Base-by-base conservation (phyloP, 2,888 invertebrate species). In the Chymomyza procnemis region DNA sequence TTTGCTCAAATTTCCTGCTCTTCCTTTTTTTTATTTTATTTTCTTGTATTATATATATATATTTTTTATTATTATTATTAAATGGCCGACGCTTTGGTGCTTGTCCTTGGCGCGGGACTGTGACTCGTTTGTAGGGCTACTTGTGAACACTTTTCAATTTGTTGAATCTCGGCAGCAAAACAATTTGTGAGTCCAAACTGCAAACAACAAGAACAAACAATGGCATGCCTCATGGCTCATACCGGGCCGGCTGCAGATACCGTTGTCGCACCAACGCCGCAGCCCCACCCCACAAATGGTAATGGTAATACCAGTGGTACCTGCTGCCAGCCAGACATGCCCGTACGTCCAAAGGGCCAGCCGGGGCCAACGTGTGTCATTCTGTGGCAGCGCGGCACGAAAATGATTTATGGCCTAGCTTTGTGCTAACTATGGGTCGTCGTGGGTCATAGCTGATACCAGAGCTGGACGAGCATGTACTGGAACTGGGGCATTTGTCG, bases 61-160 rank as follows among this genome's bases (percentile, higher is more conserved):
- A 26, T 30, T n/a, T 34, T 19, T 61, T 64, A 72, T 64, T 66
- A 69, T 78, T 87, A 78, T 85, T 80, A 80, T 85, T 87, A 85
- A 85, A 85, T 78, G 78, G 76, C 73, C 71, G 73, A 65, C 19
- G 19, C 50, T 18, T 2, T 8, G 34, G 34, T 41, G 34, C 34
- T 34, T 8, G 6, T 34, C 9, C 34, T 4, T n/a, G n/a, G 34
- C 9, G 9, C 34, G 9, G 34, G 9, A 9, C 34, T 34, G 34
- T 34, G 34, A 41, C 34, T 41, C 34, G 34, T 48, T 61, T 16
- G 34, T 41, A 41, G 62, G 66, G 69, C 79, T 74, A 78, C 80
- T 80, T 79, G 81, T 81, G 82, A 86, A 83, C 84, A 87, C 84
- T 83, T 83, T 87, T 79, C 84, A 83, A 83, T 83, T 83, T 83